A percentile compares a stretch with the other conserved stretches of the same genome.
Conservation (phyloP, 2,888 invertebrate genomes). For the Aproaerema taeniolella region DNA sequence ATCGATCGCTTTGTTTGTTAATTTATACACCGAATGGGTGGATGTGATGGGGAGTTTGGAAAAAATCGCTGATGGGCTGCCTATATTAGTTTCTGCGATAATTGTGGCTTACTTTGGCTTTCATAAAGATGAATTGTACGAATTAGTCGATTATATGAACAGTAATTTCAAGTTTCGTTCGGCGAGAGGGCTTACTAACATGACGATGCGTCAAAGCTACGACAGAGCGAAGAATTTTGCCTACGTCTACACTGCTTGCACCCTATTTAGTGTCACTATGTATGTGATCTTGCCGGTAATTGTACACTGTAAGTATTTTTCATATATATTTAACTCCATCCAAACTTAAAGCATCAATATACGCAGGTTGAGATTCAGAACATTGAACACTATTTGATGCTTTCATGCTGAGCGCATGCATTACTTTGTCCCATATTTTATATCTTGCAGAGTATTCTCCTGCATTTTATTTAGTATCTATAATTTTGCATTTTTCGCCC, state of each 20-base stretch:
- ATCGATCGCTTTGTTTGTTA: conserved; percentile 33
- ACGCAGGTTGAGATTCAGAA: too few relatives aligned
- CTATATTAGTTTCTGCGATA: conserved; percentile 41
- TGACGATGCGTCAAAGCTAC: conserved; percentile 56
- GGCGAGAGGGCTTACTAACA: conserved; percentile 56
- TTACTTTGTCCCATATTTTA: too few relatives aligned
- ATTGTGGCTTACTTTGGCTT: conserved; percentile 51
- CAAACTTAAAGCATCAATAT: too few relatives aligned
- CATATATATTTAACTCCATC: too few relatives aligned
- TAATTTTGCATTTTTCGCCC: too few relatives aligned
- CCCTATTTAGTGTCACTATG: conserved; percentile 55
- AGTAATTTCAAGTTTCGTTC: conserved; percentile 53
- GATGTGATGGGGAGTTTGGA: conserved; percentile 51
- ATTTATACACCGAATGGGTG: conserved; percentile 50
- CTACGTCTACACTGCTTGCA: conserved; percentile 54
- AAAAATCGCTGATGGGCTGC: conserved; percentile 52
- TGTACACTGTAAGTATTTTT: conserved; percentile 47
- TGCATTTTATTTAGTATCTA: too few relatives aligned
- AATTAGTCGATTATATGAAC: conserved; percentile 45
- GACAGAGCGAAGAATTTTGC: conserved; percentile 46
- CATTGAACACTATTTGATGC: too few relatives aligned
- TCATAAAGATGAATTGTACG: conserved; percentile 43
- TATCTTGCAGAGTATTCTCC: too few relatives aligned
- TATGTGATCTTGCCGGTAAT: conserved; percentile 49
- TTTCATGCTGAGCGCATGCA: too few relatives aligned